Evolutionary conservation across 37 sponge, comb jelly and placozoan species (phyloP).

Genomic region (Crambe crambe): DNA sequence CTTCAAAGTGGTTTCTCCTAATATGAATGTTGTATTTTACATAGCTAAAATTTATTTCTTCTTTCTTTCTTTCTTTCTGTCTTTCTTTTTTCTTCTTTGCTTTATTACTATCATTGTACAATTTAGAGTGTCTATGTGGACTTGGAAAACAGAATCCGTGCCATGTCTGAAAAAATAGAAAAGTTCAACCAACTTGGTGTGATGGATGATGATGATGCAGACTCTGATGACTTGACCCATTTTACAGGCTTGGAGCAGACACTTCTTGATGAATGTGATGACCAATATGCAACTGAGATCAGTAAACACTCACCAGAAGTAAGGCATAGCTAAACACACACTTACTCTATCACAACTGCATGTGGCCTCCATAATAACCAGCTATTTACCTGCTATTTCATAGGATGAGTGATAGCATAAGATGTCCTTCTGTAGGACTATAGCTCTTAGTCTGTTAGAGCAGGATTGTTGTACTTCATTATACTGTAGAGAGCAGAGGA

Average conservation of each 20-base stretch:
- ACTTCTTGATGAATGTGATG: conserved; percentile 1
- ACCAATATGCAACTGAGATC: neutral
- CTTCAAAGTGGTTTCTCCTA: too few species aligned
- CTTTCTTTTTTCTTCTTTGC: too few species aligned
- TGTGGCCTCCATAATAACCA: neutral
- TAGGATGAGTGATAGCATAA: too few species aligned
- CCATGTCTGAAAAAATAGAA: neutral
- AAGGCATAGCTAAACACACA: neutral
- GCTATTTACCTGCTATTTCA: neutral
- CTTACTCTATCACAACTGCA: neutral
- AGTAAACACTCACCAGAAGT: too few species aligned
- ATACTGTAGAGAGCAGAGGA: neutral
- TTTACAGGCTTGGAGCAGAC: neutral
- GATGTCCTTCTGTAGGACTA: too few species aligned
- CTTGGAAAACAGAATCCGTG: neutral
- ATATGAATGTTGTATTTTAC: too few species aligned
- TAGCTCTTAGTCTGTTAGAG: too few species aligned
- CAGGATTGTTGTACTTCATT: too few species aligned
- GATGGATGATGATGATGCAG: neutral
- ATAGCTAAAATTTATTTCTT: too few species aligned
- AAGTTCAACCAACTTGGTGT: neutral
- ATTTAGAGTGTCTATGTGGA: too few species aligned
- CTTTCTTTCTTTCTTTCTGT: too few species aligned
- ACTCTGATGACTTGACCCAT: neutral
- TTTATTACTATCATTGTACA: too few species aligned